Base-by-base conservation (phyloP, 2,888 invertebrate genomes). In the Drosophila testacea region DNA sequence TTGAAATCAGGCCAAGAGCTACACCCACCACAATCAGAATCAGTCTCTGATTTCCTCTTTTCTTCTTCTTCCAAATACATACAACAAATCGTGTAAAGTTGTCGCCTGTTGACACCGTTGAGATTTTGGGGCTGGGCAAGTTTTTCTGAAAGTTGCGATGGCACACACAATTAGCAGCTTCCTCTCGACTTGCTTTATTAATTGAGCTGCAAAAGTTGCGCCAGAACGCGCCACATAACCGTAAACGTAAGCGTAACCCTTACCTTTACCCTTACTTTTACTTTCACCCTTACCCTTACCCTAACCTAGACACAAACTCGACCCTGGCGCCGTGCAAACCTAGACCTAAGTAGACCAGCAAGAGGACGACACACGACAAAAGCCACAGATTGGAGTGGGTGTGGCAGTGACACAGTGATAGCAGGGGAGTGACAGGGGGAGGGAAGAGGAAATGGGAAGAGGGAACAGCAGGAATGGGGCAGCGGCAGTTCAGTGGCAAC, bases 91-190 rank as follows among this genome's bases (percentile, higher is more conserved):
- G 56, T 69, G 79, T 42, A 65, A 75, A 77, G 67, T 69, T 59
- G 61, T 69, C 50, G 74, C 67, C 81, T 81, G 79, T 81, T 81
- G 79, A 79, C 79, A 81, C 60, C 50, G 55, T 39, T 38, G 66
- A 78, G 69, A 69, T 66, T 76, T 73, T 42, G 13, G 6, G n/a
- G 42, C 60, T 59, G 41, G 69, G 57, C 69, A 83, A 82, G 75
- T 89, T 87, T 82, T 72, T 83, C 70, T 64, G 48, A 81, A 57
- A 75, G 70, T 76, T 78, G 69, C 62, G 66, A 61, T 60, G 59
- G 70, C 85, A 72, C 87, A 87, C 79, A 84, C 89, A 86, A 86
- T 86, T 86, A 86, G 86, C 83, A 86, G 88, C 83, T 88, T 89
- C 83, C 85, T 83, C 77, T 78, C 68, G 76, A 81, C 73, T 88